Conservation (phyloP, 1,140 invertebrate species). For the Psix sp. region DNA sequence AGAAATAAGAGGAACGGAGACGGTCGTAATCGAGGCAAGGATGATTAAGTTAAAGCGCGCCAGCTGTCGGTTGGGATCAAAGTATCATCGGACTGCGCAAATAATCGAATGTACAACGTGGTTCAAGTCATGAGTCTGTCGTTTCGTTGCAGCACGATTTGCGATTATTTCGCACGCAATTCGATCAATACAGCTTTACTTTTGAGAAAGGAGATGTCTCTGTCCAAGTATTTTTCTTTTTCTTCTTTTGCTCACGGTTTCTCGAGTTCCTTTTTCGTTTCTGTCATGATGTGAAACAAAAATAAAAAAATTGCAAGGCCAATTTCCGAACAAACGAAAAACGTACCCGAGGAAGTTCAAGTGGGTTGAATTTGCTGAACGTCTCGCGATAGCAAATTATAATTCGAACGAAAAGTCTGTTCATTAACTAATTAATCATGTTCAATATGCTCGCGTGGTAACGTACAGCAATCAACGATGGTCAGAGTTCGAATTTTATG, state of each 20-base stretch:
- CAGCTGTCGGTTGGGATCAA: slow-evolving; percentile 33
- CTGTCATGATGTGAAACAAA: too few species aligned
- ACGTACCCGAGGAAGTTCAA: too few species aligned
- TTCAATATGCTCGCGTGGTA: too few species aligned
- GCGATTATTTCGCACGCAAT: slow-evolving; percentile 55
- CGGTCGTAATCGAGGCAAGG: slow-evolving; percentile 33
- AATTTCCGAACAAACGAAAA: too few species aligned
- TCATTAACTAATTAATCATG: too few species aligned
- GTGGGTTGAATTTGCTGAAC: too few species aligned
- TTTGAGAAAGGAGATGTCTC: slow-evolving; percentile 9
- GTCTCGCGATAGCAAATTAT: too few species aligned
- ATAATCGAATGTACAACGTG: slow-evolving; percentile 48
- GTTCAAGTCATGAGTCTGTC: slow-evolving; percentile 41
- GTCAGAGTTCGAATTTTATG: too few species aligned
- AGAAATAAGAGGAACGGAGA: slow-evolving; percentile 31
- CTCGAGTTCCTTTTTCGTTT: slow-evolving; percentile 18
- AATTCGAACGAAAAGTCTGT: too few species aligned
- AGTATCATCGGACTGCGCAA: slow-evolving; percentile 41
- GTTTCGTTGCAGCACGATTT: slow-evolving; percentile 22
- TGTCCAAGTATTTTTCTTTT: slow-evolving; percentile 23
- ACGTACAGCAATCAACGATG: too few species aligned
- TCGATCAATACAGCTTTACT: slow-evolving; percentile 11
- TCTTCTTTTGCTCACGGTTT: slow-evolving; percentile 4
- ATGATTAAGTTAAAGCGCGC: slow-evolving; percentile 44
- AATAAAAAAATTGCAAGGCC: neutral